These are phyloP conservation scores for Cirrhinus molitorella DNA, from an alignment of 2,797 vertebrate genomes.

Conservation along the genomic window DNA sequence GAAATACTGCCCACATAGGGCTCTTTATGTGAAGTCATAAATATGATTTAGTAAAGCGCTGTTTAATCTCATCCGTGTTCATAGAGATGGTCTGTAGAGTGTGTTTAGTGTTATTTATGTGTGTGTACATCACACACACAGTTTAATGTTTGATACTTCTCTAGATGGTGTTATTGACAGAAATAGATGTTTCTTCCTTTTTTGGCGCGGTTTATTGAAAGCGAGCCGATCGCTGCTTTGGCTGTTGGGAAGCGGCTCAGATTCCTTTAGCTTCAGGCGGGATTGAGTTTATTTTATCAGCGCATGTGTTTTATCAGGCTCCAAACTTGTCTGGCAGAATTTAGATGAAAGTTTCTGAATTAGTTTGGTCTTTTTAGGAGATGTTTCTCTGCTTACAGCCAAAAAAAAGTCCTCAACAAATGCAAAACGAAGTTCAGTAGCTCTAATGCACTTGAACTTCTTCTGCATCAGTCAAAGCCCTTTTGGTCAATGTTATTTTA, in stretches of 20 bases:
- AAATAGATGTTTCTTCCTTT: slow-evolving; percentile 18
- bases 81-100: background rate
- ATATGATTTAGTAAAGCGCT: background rate
- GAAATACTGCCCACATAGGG: background rate
- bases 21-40: background rate
- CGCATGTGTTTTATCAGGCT: background rate
- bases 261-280: background rate
- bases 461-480: background rate
- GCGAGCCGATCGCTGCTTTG: background rate
- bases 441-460: background rate
- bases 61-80: background rate
- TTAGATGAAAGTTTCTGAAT: background rate
- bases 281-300: background rate
- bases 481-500: background rate
- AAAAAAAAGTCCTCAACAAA: background rate
- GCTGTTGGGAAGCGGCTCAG: background rate
- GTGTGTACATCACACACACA: background rate
- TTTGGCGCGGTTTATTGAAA: background rate
- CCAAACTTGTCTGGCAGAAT: background rate
- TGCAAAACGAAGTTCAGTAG: background rate
- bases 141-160: background rate
- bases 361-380: background rate
- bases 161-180: background rate
- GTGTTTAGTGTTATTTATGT: background rate
- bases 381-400: background rate